A percentile compares a stretch with the other conserved stretches of the same genome.
Evolutionary conservation across 2,113 vertebrate species (phyloP).

Genomic region (Ceyx melanurus): DNA sequence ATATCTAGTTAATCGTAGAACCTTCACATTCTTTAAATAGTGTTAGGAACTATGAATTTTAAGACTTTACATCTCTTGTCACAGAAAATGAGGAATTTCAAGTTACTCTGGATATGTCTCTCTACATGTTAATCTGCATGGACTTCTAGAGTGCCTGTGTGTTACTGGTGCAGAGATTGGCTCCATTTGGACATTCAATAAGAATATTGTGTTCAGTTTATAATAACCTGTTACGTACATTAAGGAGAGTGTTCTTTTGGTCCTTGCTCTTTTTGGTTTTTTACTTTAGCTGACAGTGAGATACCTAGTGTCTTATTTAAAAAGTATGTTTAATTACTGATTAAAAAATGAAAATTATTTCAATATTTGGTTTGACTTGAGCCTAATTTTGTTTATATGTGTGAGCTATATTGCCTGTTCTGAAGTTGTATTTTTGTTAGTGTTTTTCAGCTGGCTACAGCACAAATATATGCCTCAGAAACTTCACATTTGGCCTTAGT

Average conservation of each 20-base stretch:
- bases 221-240: background rate
- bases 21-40: background rate
- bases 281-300: background rate
- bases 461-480: background rate
- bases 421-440: background rate
- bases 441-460: background rate
- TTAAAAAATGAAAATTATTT: background rate
- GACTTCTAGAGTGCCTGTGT: background rate
- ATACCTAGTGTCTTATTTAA: background rate
- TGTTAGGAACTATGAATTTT: background rate
- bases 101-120: background rate
- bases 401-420: background rate
- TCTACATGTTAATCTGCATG: background rate
- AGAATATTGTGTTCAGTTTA: background rate
- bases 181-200: background rate
- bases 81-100: background rate
- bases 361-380: background rate
- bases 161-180: background rate
- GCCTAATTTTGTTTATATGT: background rate
- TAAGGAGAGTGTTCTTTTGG: background rate
- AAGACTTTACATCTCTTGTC: background rate
- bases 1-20: background rate
- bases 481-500: background rate
- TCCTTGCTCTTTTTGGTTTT: background rate
- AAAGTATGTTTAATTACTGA: background rate